Percentiles rank a stretch among this genome's conserved stretches.
Conservation (phyloP, 2,888 invertebrate genomes). For the Fissipunctia ypsillon region DNA sequence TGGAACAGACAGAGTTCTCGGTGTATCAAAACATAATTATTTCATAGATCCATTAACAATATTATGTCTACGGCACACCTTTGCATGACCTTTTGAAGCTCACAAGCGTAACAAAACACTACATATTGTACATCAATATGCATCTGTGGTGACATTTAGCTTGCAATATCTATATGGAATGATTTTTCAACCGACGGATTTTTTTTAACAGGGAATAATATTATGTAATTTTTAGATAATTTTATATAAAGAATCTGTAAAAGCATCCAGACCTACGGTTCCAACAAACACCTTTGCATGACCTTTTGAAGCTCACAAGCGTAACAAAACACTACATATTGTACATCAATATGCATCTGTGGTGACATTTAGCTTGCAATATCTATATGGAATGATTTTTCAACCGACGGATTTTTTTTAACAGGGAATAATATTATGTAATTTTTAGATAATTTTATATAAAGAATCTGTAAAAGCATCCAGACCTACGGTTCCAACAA, state of each 20-base stretch:
- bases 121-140: constrained; percentile 9
- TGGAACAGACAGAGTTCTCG: neutral
- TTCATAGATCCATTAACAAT: neutral
- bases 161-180: neutral
- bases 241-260: too few relatives aligned
- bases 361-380: constrained; percentile 14
- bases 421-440: too few relatives aligned
- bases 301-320: constrained; percentile 22
- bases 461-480: too few relatives aligned
- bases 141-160: constrained; percentile 16
- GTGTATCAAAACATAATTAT: neutral
- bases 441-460: too few relatives aligned
- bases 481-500: too few relatives aligned
- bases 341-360: constrained; percentile 1
- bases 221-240: too few relatives aligned
- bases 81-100: constrained; percentile 16
- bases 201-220: too few relatives aligned
- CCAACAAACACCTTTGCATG: constrained; percentile 17
- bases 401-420: too few relatives aligned
- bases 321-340: constrained; percentile 3
- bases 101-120: constrained; percentile 10
- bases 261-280: too few relatives aligned
- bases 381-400: neutral
- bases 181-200: neutral
- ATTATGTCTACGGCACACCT: neutral